phyloP scores from a whole-genome alignment of 2,797 vertebrate genomes.

The Centropyge bicolor region DNA sequence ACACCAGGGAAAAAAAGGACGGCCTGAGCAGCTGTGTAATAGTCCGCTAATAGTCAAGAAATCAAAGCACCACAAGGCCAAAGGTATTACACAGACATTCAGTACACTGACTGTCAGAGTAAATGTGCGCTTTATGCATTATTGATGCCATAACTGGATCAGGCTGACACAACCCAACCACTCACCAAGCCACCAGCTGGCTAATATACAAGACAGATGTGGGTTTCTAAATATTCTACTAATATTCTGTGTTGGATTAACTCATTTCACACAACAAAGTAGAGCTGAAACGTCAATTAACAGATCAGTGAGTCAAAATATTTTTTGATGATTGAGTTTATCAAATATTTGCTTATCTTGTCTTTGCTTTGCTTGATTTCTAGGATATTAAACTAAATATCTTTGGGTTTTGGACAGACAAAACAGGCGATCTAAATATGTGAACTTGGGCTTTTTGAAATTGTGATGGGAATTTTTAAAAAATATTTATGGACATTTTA shows the following conservation, averaged over 20 bases:
- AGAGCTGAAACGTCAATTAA: not conserved
- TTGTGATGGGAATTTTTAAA: not conserved
- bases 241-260: not conserved
- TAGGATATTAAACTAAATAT: not conserved
- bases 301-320: not conserved
- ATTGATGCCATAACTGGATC: slow-evolving; percentile 16
- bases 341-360: not conserved
- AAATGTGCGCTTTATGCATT: slow-evolving; percentile 29
- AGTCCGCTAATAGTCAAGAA: not conserved
- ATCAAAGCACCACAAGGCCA: not conserved
- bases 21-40: not conserved
- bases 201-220: not conserved
- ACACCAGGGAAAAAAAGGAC: not conserved
- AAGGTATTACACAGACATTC: not conserved
- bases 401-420: not conserved
- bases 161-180: not conserved
- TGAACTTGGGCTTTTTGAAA: not conserved
- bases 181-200: not conserved
- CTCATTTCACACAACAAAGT: not conserved
- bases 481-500: not conserved
- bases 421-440: too few species aligned
- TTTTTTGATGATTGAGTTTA: not conserved
- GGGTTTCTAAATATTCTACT: slow-evolving; percentile 1
- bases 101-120: slow-evolving; percentile 17
- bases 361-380: not conserved